Base-by-base conservation (phyloP, 2,113 vertebrate genomes). In the Dendropsophus ebraccatus region DNA sequence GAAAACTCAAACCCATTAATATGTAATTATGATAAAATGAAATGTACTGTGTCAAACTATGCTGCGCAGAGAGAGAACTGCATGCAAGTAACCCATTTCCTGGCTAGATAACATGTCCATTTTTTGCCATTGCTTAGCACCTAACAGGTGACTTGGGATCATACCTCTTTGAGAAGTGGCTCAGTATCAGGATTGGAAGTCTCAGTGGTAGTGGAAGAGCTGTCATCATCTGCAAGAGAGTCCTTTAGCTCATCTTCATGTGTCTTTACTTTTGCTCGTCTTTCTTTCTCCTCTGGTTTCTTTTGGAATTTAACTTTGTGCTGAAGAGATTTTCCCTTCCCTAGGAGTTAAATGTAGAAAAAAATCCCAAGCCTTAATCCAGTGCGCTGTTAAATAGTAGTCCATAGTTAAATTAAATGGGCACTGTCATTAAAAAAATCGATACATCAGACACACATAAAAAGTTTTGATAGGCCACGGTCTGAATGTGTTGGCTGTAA, bases 151-250 rank as follows among this genome's bases (percentile, higher is more conserved):
- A 56, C 28, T 56, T 23, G 19, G 49, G 21, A 17, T 5, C 30
- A 37, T 92, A 98, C 98, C 97, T 99, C 98, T 93, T 96, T 98
- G 83, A 96, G 91, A 91, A 93, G 94, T 4, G 95, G 91, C 86
- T 99, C 98, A 88, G 96, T 93, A 41, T 99, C 98, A 5, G 98
- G 98, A 88, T 96, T 99, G 79, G 98, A 99, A 85, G 98, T 97
- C 93, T 99, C 98, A 16, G 98, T 99, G 86, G 98, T 99, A 14
- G 97, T 99, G 88, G 98, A 99, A 89, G 98, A 99, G 92, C 96
- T 98, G 94, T 99, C 98, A 17, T 99, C 98, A 23, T 99, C 98
- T 49, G 93, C 97, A 90, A 97, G 89, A 23, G 94, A 92, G 86
- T 99, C 97, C 84, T 97, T 98, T 12, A 96, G 92, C 81, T 98